Conservation (phyloP, 2,797 vertebrate genomes). For the Sphenopsis melanotis region DNA sequence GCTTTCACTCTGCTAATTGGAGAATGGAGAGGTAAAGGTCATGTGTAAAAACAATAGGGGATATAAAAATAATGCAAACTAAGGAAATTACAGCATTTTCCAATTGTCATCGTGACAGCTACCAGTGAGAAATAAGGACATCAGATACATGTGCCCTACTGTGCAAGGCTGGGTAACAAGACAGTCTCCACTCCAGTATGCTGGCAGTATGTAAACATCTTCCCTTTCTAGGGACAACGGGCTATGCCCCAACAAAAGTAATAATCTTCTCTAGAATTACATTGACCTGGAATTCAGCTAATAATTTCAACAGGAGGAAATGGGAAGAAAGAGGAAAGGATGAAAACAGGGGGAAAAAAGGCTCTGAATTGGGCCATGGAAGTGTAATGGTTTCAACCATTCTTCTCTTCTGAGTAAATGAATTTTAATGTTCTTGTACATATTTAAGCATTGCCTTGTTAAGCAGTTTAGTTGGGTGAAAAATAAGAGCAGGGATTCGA, state of each 20-base stretch:
- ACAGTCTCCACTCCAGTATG: background rate
- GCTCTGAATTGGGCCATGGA: background rate
- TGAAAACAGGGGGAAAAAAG: background rate
- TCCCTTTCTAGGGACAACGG: background rate
- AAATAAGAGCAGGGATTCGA: background rate
- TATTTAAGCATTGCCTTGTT: background rate
- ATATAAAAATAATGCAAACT: conserved; percentile 64
- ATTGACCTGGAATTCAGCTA: background rate
- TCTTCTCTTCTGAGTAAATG: background rate
- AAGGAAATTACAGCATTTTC: conserved; percentile 68
- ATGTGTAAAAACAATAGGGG: conserved; percentile 65
- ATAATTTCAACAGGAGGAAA: background rate
- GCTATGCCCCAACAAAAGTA: conserved; percentile 11
- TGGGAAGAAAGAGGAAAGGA: background rate
- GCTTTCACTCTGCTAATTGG: conserved; percentile 62
- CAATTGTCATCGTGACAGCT: conserved; percentile 60
- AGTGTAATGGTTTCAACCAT: background rate
- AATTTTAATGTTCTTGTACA: background rate
- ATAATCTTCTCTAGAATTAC: background rate
- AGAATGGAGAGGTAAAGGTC: conserved; percentile 60
- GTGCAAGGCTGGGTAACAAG: conserved; percentile 49
- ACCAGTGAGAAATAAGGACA: conserved; percentile 53
- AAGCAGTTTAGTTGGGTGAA: background rate
- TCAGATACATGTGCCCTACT: conserved; percentile 45
- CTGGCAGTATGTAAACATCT: background rate